Evolutionary conservation across 1,140 invertebrate species (phyloP).

Genomic region (Drosophila kikkawai): DNA sequence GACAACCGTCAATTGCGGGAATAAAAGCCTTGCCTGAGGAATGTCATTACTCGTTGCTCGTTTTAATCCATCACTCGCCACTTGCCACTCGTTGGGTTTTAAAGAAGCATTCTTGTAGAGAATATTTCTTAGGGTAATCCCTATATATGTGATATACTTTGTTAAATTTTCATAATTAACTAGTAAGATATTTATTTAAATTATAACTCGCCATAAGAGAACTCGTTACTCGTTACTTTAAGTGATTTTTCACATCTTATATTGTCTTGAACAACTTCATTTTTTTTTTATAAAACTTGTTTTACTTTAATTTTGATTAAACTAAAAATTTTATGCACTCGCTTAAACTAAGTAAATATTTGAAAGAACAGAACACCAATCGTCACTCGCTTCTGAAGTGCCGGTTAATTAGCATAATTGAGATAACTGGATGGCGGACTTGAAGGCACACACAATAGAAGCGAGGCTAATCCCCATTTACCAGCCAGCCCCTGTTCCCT

Average conservation of each 20-base stretch:
- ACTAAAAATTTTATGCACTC: neutral
- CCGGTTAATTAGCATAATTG: conserved; percentile 44
- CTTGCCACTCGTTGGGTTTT: neutral
- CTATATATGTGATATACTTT: no score
- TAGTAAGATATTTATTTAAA: neutral
- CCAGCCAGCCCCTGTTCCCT: neutral
- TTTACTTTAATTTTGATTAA: no score
- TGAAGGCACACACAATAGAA: conserved; percentile 23
- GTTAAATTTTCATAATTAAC: neutral
- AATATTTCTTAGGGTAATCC: neutral
- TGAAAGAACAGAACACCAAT: conserved; percentile 1
- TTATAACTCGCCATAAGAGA: neutral
- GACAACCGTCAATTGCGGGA: conserved; percentile 41
- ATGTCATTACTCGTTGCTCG: conserved; percentile 17
- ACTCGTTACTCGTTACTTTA: neutral
- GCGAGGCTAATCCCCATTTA: conserved; percentile 39
- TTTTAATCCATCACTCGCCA: neutral
- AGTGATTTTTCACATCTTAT: neutral
- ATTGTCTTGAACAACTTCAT: no score
- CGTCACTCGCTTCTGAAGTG: conserved; percentile 5
- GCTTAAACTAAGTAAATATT: conserved; percentile 3
- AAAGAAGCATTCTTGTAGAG: neutral
- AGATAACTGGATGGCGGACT: conserved; percentile 33
- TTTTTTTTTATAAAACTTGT: neutral
- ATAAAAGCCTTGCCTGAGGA: conserved; percentile 26